Conservation (phyloP, 2,888 invertebrate species). For the Callosobruchus maculatus region DNA sequence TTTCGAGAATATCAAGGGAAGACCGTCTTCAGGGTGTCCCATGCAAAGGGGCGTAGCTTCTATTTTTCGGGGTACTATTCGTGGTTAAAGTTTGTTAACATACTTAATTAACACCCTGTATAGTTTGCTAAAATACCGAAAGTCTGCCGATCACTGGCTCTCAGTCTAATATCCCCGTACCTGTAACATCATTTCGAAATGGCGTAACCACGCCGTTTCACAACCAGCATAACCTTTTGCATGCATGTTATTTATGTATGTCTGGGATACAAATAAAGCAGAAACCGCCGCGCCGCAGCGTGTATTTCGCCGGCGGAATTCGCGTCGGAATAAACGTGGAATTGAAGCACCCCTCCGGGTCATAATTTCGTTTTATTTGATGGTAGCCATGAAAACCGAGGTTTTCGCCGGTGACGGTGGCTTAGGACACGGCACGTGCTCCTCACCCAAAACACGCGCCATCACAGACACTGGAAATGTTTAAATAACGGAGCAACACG, state of each 20-base stretch:
- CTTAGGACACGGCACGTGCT: not conserved
- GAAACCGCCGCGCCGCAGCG: not conserved
- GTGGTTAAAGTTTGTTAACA: too few relatives aligned
- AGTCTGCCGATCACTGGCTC: too few relatives aligned
- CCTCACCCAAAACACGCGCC: not conserved
- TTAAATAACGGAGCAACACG: not conserved
- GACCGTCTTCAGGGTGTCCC: too few relatives aligned
- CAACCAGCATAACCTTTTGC: not conserved
- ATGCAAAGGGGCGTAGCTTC: too few relatives aligned
- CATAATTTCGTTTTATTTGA: conserved; percentile 27
- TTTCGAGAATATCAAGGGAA: too few relatives aligned
- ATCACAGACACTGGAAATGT: not conserved
- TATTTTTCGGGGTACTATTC: too few relatives aligned
- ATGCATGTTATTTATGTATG: not conserved
- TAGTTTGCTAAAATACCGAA: too few relatives aligned
- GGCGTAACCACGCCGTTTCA: not conserved
- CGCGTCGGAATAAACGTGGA: not conserved
- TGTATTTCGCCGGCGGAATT: not conserved
- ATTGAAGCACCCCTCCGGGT: conserved; percentile 4
- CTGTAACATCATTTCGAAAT: too few relatives aligned
- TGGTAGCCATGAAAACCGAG: conserved; percentile 30
- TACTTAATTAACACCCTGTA: too few relatives aligned
- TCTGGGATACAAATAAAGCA: not conserved
- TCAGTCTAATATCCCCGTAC: too few relatives aligned
- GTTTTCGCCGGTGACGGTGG: conserved; percentile 19